These are phyloP conservation scores for Noctilio leporinus DNA, from an alignment of 2,113 vertebrate species.

Conservation along the genomic window DNA sequence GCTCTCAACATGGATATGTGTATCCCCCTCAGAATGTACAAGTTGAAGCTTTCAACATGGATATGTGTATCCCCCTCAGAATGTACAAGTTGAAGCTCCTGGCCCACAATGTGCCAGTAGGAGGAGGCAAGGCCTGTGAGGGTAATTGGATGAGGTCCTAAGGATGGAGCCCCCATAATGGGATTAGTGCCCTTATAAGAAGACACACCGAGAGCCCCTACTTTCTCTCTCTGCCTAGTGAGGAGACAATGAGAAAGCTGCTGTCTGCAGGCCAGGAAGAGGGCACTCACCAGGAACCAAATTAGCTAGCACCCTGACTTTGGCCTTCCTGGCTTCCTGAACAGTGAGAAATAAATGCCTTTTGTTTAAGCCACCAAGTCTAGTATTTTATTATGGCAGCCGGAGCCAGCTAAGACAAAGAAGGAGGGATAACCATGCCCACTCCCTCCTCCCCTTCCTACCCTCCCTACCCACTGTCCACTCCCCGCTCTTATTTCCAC, in stretches of 20 bases:
- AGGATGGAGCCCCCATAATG: background rate
- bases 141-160: background rate
- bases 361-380: background rate
- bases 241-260: background rate
- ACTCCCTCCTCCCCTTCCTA: too few relatives aligned
- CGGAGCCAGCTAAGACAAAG: background rate
- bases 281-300: background rate
- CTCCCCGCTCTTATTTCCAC: background rate
- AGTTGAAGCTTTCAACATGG: background rate
- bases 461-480: background rate
- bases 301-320: fast-evolving
- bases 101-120: background rate
- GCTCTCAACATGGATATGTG: background rate
- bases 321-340: background rate
- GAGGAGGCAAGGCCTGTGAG: background rate
- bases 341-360: background rate
- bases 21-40: background rate
- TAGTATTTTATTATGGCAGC: background rate
- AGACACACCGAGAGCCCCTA: background rate
- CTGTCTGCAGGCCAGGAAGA: background rate
- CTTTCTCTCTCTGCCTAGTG: background rate
- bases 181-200: background rate
- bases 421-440: background rate
- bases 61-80: background rate
- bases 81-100: background rate